Base-by-base conservation (phyloP, 1,140 invertebrate species). In the Ooceraea biroi region DNA sequence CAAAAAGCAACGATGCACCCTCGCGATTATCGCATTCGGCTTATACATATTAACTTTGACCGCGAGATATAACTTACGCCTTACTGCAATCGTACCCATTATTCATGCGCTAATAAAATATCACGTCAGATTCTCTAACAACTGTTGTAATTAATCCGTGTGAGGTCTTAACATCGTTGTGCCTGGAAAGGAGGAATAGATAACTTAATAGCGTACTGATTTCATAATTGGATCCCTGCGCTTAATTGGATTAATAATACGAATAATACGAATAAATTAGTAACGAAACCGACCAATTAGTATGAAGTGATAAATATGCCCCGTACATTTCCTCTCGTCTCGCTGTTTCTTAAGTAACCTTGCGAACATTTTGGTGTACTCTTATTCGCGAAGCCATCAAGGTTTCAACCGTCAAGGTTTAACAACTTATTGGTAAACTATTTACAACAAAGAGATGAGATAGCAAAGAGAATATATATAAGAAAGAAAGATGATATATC, bases 21-120 rank as follows among this genome's bases (percentile, higher is more conserved):
- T 61, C 52, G 50, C 46, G 83, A 88, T 88, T 87, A 87, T 71
- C 76, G 27, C 57, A 78, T 84, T 87, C 57, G 77, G 55, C 66
- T 87, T 84, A 84, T 84, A 60, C 85, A 87, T 87, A 82, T 86
- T 87, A 61, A 58, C 46, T 87, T 65, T 41, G 46, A 77, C 48
- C 52, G 46, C 71, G 48, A 7, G 36, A 57, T 57, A 57, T 57
- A 69, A 69, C 60, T 68, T 86, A 84, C 68, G 72, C 55, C 74
- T 82, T 74, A 55, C 48, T 71, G 85, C 77, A 84, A 46, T 87
- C 74, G 76, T 57, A 78, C 60, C 77, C 71, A 48, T 86, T 66
- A 73, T 76, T 74, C 77, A 76, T 41, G 61, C 57, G 68, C 55
- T 66, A 82, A 88, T 87, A 85, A 88, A 87, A 74, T 52, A 87